Percentiles rank a stretch among this genome's conserved stretches.
Evolutionary conservation across 2,797 vertebrate genomes (phyloP).

Genomic region (Typhlichthys subterraneus): DNA sequence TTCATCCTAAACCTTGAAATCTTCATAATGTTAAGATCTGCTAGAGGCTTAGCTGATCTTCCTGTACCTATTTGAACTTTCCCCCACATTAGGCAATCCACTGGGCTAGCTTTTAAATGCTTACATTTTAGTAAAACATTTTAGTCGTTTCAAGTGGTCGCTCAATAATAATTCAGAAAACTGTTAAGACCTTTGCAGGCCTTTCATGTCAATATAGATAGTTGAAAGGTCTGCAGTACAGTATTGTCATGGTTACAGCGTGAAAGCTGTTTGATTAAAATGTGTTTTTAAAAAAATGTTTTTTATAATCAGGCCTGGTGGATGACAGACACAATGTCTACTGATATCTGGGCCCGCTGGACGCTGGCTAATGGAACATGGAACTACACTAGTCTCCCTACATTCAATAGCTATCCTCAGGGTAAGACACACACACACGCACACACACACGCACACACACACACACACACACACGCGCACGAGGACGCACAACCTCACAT

Average conservation of each 20-base stretch:
- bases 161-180: too few relatives aligned
- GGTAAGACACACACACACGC: conserved; percentile 45
- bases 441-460: not conserved
- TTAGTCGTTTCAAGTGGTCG: too few relatives aligned
- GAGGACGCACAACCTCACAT: not conserved
- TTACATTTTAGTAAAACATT: too few relatives aligned
- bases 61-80: too few relatives aligned
- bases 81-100: too few relatives aligned
- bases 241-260: not conserved
- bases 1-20: too few relatives aligned
- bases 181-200: too few relatives aligned
- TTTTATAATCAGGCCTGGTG: conserved; percentile 74
- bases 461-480: not conserved
- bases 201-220: not conserved
- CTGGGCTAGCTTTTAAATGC: too few relatives aligned
- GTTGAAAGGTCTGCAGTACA: not conserved
- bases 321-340: conserved; percentile 23
- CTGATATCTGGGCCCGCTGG: conserved; percentile 77
- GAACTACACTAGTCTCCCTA: conserved; percentile 59
- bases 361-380: accelerated
- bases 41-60: too few relatives aligned
- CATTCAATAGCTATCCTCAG: conserved; percentile 26
- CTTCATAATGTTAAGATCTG: too few relatives aligned
- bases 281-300: not conserved
- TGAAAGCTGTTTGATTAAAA: too few relatives aligned